Evolutionary conservation across 2,888 invertebrate genomes (phyloP).

Genomic region (Erebia aethiops): DNA sequence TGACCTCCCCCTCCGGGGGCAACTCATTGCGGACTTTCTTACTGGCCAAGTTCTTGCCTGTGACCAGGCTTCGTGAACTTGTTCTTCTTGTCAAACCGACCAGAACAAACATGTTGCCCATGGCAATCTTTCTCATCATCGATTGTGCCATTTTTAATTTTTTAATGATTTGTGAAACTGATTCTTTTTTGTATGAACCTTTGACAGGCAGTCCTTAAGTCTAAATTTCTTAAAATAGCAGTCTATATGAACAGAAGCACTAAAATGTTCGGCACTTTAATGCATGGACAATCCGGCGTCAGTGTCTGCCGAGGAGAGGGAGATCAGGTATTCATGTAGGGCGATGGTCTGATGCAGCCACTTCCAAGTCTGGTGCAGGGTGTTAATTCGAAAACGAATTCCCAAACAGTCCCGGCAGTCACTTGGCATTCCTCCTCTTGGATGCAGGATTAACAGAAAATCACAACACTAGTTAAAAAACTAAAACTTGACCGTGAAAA

Average conservation of each 20-base stretch:
- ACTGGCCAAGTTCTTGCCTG: slow-evolving; percentile 52
- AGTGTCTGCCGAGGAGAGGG: slow-evolving; percentile 89
- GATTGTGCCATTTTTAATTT: slow-evolving; percentile 74
- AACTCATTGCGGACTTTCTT: slow-evolving; percentile 60
- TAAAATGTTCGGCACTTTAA: slow-evolving; percentile 59
- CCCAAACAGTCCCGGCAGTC: slow-evolving; percentile 92
- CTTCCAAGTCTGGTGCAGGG: slow-evolving; percentile 96
- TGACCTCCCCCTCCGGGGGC: slow-evolving; percentile 81
- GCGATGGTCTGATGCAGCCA: slow-evolving; percentile 96
- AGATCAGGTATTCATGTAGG: slow-evolving; percentile 93
- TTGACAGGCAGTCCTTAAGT: slow-evolving; percentile 56
- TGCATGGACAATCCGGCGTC: slow-evolving; percentile 71
- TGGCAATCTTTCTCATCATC: slow-evolving; percentile 71
- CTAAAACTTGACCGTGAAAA: slow-evolving; percentile 44
- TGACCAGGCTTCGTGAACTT: slow-evolving; percentile 62
- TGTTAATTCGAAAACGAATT: slow-evolving; percentile 93
- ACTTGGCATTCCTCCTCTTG: slow-evolving; percentile 85
- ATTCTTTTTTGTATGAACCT: slow-evolving; percentile 80
- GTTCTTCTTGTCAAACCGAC: slow-evolving; percentile 68
- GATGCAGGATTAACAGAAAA: slow-evolving; percentile 76
- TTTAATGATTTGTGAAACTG: slow-evolving; percentile 54
- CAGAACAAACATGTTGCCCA: slow-evolving; percentile 66
- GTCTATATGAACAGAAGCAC: slow-evolving; percentile 49
- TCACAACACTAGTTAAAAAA: slow-evolving; percentile 63
- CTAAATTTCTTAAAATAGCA: slow-evolving; percentile 58